phyloP scores from a whole-genome alignment of 1,140 invertebrate species.

The Rhizoglyphus robini region DNA sequence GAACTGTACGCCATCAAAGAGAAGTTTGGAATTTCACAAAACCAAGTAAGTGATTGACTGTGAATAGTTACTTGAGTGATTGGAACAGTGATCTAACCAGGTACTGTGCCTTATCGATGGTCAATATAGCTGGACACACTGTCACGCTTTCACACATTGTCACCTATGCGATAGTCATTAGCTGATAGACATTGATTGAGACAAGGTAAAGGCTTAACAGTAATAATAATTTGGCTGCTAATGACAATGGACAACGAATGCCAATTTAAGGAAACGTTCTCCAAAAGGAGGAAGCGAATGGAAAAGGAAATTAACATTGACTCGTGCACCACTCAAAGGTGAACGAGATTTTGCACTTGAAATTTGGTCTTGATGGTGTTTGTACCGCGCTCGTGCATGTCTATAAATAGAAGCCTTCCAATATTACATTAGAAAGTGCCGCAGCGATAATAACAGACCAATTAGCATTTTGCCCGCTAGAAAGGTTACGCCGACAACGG shows the following conservation, averaged over 20 bases:
- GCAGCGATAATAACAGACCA: too few relatives aligned
- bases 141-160: too few relatives aligned
- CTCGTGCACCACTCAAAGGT: neutral
- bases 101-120: too few relatives aligned
- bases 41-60: conserved; percentile 6
- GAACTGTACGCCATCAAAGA: conserved; percentile 83
- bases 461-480: too few relatives aligned
- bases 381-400: neutral
- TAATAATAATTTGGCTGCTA: too few relatives aligned
- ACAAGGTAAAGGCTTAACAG: too few relatives aligned
- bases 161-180: too few relatives aligned
- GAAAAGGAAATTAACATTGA: neutral
- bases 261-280: neutral
- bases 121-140: too few relatives aligned
- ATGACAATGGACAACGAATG: too few relatives aligned
- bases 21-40: conserved; percentile 52
- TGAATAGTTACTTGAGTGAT: neutral
- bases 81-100: too few relatives aligned
- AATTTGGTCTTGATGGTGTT: neutral
- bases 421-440: too few relatives aligned
- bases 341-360: conserved; percentile 17
- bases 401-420: neutral
- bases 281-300: neutral
- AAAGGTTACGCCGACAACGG: too few relatives aligned
- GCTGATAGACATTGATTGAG: neutral